A percentile compares a stretch with the other conserved stretches of the same genome.
These are phyloP conservation scores for Halichoeres trimaculatus DNA, from an alignment of 2,113 vertebrate species.

Conservation along the genomic window DNA sequence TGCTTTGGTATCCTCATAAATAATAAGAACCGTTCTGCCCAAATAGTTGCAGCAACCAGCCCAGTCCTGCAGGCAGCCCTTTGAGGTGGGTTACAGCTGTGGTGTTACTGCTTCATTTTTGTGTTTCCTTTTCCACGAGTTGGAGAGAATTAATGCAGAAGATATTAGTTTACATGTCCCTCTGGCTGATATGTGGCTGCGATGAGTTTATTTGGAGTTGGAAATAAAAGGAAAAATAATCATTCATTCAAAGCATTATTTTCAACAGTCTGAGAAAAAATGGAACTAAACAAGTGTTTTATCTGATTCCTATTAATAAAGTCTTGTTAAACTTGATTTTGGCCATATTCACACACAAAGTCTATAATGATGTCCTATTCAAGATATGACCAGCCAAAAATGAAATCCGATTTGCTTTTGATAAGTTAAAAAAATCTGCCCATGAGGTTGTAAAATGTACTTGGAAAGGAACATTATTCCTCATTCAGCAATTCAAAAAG, in stretches of 20 bases:
- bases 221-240: not conserved
- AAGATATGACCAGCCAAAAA: too few relatives aligned
- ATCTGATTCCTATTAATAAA: too few relatives aligned
- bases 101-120: conserved; percentile 27
- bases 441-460: too few relatives aligned
- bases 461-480: too few relatives aligned
- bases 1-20: conserved; percentile 42
- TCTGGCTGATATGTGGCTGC: too few relatives aligned
- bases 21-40: conserved; percentile 57
- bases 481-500: too few relatives aligned
- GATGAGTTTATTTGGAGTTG: not conserved
- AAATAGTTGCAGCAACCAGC: conserved; percentile 65
- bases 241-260: not conserved
- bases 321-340: too few relatives aligned
- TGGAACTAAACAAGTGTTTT: not conserved
- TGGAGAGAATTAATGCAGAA: not conserved
- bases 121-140: not conserved
- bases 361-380: too few relatives aligned
- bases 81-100: conserved; percentile 31
- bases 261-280: not conserved
- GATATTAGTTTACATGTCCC: not conserved
- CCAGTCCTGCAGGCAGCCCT: conserved; percentile 42
- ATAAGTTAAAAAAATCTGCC: too few relatives aligned
- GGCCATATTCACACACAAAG: too few relatives aligned
- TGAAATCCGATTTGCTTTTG: too few relatives aligned